A percentile compares a stretch with the other conserved stretches of the same genome.
phyloP scores from a whole-genome alignment of 2,888 invertebrate species.

The Meandrusa payeni region DNA sequence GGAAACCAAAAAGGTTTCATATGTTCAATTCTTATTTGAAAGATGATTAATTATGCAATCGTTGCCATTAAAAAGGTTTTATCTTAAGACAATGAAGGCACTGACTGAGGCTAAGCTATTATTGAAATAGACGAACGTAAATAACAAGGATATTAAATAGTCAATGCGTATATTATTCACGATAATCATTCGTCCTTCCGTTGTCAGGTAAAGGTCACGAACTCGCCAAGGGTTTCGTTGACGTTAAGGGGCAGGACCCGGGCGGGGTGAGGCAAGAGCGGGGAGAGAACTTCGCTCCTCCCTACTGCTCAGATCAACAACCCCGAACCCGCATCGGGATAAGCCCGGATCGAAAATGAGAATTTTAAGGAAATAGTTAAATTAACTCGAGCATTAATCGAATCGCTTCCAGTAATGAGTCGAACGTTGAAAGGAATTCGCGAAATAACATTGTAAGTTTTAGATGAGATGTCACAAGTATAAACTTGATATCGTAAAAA shows the following conservation, averaged over 20 bases:
- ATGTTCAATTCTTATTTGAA: too few relatives aligned
- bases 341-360: slow-evolving; percentile 49
- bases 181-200: slow-evolving; percentile 53
- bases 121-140: slow-evolving; percentile 5
- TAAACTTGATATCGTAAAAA: too few relatives aligned
- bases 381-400: slow-evolving; percentile 44
- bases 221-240: slow-evolving; percentile 58
- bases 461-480: too few relatives aligned
- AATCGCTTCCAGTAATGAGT: slow-evolving; percentile 5
- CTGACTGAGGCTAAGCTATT: too few relatives aligned
- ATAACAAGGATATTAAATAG: slow-evolving; percentile 17
- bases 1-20: too few relatives aligned
- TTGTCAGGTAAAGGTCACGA: slow-evolving; percentile 62
- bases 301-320: slow-evolving; percentile 68
- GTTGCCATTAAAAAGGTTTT: too few relatives aligned
- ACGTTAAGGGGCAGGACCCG: slow-evolving; percentile 31
- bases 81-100: too few relatives aligned
- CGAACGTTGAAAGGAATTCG: slow-evolving; percentile 2
- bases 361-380: slow-evolving; percentile 50
- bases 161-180: slow-evolving; percentile 32
- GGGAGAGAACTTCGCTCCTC: slow-evolving; percentile 35
- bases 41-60: too few relatives aligned
- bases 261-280: slow-evolving; percentile 28
- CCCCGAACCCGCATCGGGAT: slow-evolving; percentile 69
- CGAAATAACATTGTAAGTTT: too few relatives aligned